Conservation (phyloP, 2,113 vertebrate species). For the Campylomormyrus numenius region DNA sequence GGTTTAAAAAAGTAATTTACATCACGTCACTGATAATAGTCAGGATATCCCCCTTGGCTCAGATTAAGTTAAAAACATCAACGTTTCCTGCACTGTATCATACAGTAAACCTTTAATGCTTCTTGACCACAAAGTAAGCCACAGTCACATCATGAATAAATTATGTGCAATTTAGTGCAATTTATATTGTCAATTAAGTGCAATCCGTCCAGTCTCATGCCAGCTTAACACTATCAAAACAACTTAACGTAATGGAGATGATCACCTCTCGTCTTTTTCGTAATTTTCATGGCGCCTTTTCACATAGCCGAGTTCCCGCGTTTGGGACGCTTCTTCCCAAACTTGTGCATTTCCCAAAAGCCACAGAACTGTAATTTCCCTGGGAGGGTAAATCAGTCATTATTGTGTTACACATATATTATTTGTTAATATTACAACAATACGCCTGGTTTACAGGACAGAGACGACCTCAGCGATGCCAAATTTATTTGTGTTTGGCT, state of each 20-base stretch:
- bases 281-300: not conserved
- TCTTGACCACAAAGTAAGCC: constrained; percentile 9
- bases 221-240: constrained; percentile 19
- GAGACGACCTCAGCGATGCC: not conserved
- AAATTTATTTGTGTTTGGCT: not conserved
- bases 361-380: not conserved
- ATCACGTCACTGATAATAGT: not conserved
- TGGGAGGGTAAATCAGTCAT: not conserved
- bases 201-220: not conserved
- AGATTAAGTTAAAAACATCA: not conserved
- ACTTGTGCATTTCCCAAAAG: not conserved
- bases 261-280: not conserved
- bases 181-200: constrained; percentile 17
- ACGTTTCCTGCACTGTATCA: not conserved
- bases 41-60: no score
- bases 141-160: constrained; percentile 15
- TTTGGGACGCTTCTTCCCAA: not conserved
- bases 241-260: constrained; percentile 1
- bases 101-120: not conserved
- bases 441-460: not conserved
- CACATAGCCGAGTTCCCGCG: not conserved
- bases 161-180: constrained; percentile 17
- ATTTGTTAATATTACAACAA: not conserved
- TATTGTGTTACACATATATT: not conserved
- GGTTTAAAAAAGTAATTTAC: not conserved